These are phyloP conservation scores for Caenorhabditis becei DNA, from an alignment of 2,888 invertebrate genomes.

Conservation along the genomic window DNA sequence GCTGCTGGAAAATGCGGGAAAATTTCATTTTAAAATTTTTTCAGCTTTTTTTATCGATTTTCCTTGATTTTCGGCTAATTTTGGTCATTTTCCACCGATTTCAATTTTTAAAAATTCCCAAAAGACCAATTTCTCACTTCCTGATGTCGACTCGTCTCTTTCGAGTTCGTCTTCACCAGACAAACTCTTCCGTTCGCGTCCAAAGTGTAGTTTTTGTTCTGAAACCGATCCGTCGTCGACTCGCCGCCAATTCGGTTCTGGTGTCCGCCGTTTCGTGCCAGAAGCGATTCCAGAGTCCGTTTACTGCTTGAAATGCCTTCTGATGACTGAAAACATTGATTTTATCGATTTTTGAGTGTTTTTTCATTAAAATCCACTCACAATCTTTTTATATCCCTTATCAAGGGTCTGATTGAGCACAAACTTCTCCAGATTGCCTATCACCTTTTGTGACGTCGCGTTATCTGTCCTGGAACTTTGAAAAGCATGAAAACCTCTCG, in stretches of 20 bases:
- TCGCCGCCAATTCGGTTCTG: conserved; percentile 34
- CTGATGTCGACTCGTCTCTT: conserved; percentile 35
- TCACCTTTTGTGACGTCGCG: conserved; percentile 39
- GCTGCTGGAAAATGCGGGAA: too few relatives aligned
- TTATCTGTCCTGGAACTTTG: conserved; percentile 49
- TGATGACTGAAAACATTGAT: conserved; percentile 20
- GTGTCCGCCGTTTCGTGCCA: conserved; percentile 57
- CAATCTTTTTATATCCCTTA: conserved; percentile 51
- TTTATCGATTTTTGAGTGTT: not conserved
- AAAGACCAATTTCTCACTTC: too few relatives aligned
- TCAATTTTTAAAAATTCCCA: not conserved
- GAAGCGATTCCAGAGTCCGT: conserved; percentile 44
- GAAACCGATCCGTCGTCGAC: conserved; percentile 1
- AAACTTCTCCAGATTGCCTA: conserved; percentile 37
- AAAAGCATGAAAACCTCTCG: not conserved
- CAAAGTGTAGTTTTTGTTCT: conserved; percentile 55
- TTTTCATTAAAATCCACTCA: not conserved
- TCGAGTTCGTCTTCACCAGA: conserved; percentile 38
- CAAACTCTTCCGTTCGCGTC: conserved; percentile 58
- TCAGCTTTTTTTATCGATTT: too few relatives aligned
- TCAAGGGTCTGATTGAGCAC: conserved; percentile 33
- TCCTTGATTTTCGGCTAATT: too few relatives aligned
- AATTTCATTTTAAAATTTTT: too few relatives aligned
- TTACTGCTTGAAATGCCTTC: conserved; percentile 53
- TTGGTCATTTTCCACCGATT: too few relatives aligned